Evolutionary conservation across 2,113 vertebrate genomes (phyloP).

Genomic region (Clarias macrocephalus): DNA sequence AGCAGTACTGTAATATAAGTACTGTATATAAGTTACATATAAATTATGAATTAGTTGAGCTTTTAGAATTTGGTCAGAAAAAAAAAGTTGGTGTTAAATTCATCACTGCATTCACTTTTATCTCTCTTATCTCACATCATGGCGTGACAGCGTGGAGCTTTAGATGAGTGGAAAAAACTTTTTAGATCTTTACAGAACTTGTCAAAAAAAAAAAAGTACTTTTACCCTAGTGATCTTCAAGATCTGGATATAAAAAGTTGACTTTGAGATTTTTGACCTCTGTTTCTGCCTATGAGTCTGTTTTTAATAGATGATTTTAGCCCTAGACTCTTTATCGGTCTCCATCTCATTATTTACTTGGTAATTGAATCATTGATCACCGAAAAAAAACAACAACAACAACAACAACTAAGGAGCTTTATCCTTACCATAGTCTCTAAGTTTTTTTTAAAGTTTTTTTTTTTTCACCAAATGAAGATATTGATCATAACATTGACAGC

Average conservation of each 20-base stretch:
- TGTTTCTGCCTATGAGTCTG: background rate
- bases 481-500: background rate
- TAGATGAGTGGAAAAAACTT: background rate
- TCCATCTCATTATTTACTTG: slow-evolving; percentile 6
- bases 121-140: background rate
- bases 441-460: no score
- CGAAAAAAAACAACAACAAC: background rate
- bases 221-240: background rate
- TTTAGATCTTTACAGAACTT: background rate
- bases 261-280: background rate
- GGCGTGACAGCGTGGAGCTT: background rate
- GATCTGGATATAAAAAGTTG: background rate
- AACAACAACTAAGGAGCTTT: background rate
- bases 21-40: background rate
- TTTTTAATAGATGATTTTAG: background rate
- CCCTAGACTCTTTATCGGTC: background rate
- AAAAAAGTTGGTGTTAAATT: background rate
- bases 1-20: background rate
- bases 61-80: background rate
- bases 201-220: background rate
- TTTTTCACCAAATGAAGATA: background rate
- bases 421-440: background rate
- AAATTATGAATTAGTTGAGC: background rate
- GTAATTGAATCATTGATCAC: background rate
- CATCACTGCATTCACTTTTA: background rate